Conservation (phyloP, 2,888 invertebrate species). For the Timema cristinae region DNA sequence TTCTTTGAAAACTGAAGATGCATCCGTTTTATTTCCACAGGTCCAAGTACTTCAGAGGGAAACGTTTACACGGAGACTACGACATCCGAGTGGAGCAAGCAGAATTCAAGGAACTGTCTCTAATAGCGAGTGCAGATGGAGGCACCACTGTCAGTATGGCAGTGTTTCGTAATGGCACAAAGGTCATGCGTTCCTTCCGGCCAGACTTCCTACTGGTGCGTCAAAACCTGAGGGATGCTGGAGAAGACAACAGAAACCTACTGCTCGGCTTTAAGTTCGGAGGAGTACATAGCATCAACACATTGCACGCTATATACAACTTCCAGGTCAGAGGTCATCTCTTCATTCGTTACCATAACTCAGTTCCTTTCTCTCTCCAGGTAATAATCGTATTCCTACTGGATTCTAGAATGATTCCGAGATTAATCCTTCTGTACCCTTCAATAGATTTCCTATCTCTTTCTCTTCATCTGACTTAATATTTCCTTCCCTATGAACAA, state of each 20-base stretch:
- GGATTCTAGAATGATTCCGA: too few species aligned
- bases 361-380: too few species aligned
- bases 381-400: too few species aligned
- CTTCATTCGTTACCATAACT: too few species aligned
- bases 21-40: constrained; percentile 39
- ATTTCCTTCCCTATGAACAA: too few species aligned
- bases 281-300: constrained; percentile 91
- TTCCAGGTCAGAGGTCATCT: constrained; percentile 68
- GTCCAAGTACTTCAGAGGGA: constrained; percentile 94
- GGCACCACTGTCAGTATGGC: constrained; percentile 91
- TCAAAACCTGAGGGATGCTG: constrained; percentile 90
- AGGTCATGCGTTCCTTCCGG: constrained; percentile 82
- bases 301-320: constrained; percentile 89
- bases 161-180: constrained; percentile 84
- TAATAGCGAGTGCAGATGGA: constrained; percentile 78
- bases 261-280: constrained; percentile 93
- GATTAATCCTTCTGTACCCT: too few species aligned
- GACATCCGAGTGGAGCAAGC: constrained; percentile 97
- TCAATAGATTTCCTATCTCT: too few species aligned
- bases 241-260: constrained; percentile 79
- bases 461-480: too few species aligned
- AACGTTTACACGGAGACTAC: constrained; percentile 87
- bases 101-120: constrained; percentile 87
- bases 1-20: too few species aligned
- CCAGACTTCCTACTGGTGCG: constrained; percentile 94